Evolutionary conservation across 2,888 invertebrate species (phyloP), one percentile per base, ranked within the genome.

Genomic region (Podotricha telesiphe): DNA sequence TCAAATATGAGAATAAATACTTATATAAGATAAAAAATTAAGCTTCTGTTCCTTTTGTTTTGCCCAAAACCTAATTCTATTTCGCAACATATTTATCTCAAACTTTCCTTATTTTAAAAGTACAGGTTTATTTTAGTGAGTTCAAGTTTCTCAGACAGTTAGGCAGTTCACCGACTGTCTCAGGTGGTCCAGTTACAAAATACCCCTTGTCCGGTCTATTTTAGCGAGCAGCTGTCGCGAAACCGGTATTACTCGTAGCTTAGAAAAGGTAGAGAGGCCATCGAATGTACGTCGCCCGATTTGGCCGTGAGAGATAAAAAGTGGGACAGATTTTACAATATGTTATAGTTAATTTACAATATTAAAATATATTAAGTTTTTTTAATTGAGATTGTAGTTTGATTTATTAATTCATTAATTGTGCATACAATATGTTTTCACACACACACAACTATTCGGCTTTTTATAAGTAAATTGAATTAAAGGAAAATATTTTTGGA

Each of bases 131-230:
- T 61, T 53, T 53, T 45, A 61, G 59, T 5, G 15, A 56, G 51
- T 59, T 22, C 22, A 71, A 73, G 59, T 65, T 65, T 68, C 71
- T 70, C 66, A 62, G 68, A 65, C 72, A 67, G 74, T 74, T 75
- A 72, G 74, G 74, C 77, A 76, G 62, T 19, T 65, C 42, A 42
- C 19, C 64, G 48, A 71, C 78, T 79, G 82, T 82, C 86, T 86
- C 87, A 88, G 87, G 87, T 90, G 89, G 82, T 83, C 78, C 79
- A 75, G 77, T 87, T 87, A 83, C 88, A 83, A 87, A 88, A 87
- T 83, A 72, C 66, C 82, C 80, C 79, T 79, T 85, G 85, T 73
- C 70, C 73, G 70, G 71, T 74, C 45, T 71, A 66, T 68, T 71
- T 68, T 55, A 71, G 74, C 69, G 65, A 74, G 72, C 75, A 75